Conservation (phyloP, 1,140 invertebrate species). For the Musca vetustissima region DNA sequence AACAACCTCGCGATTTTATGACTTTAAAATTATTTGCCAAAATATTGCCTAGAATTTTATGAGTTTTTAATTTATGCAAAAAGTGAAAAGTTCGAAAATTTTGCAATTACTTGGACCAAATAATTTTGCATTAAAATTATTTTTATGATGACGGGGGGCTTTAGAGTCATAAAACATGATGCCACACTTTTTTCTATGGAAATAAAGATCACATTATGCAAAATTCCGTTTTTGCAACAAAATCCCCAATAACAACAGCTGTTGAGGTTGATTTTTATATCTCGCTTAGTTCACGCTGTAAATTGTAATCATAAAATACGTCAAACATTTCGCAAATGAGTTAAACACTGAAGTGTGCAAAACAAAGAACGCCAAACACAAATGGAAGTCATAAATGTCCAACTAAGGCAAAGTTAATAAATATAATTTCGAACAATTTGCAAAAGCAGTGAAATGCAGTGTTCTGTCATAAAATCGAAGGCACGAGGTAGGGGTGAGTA, state of each 20-base stretch:
- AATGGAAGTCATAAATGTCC: constrained; percentile 28
- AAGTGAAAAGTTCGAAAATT: neutral
- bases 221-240: too few species aligned
- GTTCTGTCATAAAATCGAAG: neutral
- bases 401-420: constrained; percentile 24
- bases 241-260: too few species aligned
- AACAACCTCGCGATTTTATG: constrained; percentile 1
- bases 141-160: neutral
- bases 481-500: neutral
- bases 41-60: constrained; percentile 17
- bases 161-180: neutral
- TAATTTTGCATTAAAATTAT: neutral
- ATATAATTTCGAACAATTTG: constrained; percentile 14
- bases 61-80: constrained; percentile 17
- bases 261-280: too few species aligned
- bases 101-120: too few species aligned
- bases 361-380: too few species aligned
- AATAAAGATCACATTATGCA: neutral
- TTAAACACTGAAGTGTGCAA: neutral
- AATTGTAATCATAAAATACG: constrained; percentile 8
- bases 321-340: constrained; percentile 7
- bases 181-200: neutral
- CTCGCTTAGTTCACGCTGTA: too few species aligned
- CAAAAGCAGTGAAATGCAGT: neutral
- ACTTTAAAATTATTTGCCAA: constrained; percentile 16